phyloP scores from a whole-genome alignment of 2,113 vertebrate genomes.

The Saguinus midas region DNA sequence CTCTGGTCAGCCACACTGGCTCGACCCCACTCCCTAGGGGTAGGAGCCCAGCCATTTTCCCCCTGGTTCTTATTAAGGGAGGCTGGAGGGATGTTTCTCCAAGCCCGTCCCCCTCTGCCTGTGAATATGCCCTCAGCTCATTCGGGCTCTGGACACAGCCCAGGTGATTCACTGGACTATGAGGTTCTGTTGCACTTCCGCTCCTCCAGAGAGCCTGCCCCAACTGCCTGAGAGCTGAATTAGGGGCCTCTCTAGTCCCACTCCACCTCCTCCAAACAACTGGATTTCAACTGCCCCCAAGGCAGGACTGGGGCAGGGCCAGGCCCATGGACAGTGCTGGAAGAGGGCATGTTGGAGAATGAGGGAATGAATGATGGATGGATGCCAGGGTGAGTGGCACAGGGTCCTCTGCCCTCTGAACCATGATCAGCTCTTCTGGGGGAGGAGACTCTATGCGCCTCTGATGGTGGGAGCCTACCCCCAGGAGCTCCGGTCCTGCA shows the following conservation, averaged over 20 bases:
- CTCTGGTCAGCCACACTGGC: neutral
- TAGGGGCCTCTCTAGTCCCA: neutral
- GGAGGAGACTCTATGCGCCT: neutral
- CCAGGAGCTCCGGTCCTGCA: neutral
- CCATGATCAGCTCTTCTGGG: neutral
- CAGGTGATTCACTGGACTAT: neutral
- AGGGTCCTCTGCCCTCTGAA: neutral
- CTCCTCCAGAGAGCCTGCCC: neutral
- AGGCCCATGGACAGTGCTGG: neutral
- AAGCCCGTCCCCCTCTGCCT: neutral
- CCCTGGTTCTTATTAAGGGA: neutral
- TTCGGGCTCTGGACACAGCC: neutral
- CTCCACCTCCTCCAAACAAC: neutral
- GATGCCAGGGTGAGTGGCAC: neutral
- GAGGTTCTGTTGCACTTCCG: neutral
- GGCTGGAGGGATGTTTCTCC: neutral
- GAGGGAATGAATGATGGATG: slow-evolving; percentile 62
- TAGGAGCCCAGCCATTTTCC: neutral
- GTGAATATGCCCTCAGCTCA: neutral
- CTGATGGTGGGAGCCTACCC: neutral
- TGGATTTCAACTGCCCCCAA: neutral
- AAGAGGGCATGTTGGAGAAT: neutral
- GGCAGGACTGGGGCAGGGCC: neutral
- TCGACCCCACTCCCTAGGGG: neutral
- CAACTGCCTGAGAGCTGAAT: neutral